Evolutionary conservation across 2,797 vertebrate species (phyloP), one percentile per base, ranked within the genome.

Genomic region (Xerus rutilus): DNA sequence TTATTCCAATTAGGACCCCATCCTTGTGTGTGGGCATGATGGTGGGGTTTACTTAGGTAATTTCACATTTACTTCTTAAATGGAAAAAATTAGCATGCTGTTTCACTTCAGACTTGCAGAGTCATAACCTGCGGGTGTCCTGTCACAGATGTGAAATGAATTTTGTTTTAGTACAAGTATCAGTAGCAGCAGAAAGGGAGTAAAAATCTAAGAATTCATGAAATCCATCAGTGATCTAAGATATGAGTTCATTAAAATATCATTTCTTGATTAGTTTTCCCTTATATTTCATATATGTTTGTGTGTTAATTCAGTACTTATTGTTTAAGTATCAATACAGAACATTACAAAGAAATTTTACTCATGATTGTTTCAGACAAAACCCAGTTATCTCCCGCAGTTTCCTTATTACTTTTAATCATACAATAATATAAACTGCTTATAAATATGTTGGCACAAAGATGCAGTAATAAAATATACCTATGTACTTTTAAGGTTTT

Each of bases 401-500:
- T 67, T 91, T 0, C 1, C 5, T 83, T 76, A 93, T 84, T 96
- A 39, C 30, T 30, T 81, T 84, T 92, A 59, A 92, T 77, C 30
- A 79, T 94, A 79, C 47, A 85, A 91, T 86, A 82, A 11, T 18
- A 86, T 28, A 91, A 91, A 94, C 82, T 92, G 85, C 77, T 86
- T 94, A 92, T 91, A 86, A 77, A 39, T 92, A 30, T 92, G 21
- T 47, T 62, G 77, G 5, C 12, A 92, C 28, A 92, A 86, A 92
- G 6, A 70, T 59, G 10, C 3, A 93, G 21, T 77, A 86, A 76
- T 69, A 84, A 21, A 9, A 62, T 52, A 76, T 32, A 59, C 35
- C 65, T 49, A 57, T 32, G 32, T 0, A 65, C 10, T 74, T 93
- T 81, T 25, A 87, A 84, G 23, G 13, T 84, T 79, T 78, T 93